Evolutionary conservation across 2,113 vertebrate genomes (phyloP).

Genomic region (Hystrix brachyura): DNA sequence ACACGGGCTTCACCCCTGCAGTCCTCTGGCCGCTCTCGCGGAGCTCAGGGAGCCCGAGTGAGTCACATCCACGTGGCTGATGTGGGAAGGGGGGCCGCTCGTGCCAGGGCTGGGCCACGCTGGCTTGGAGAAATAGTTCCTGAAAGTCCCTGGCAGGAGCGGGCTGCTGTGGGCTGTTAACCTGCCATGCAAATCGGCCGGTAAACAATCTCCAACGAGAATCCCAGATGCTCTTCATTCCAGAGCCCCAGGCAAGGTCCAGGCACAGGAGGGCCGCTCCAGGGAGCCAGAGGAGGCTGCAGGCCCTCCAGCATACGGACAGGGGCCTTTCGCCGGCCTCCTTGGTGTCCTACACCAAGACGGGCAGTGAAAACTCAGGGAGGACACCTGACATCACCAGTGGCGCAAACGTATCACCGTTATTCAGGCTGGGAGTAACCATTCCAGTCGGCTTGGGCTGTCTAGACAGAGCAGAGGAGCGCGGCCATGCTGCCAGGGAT

Average conservation of each 20-base stretch:
- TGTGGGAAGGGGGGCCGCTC: neutral
- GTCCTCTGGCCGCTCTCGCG: constrained; percentile 25
- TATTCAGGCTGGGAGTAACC: neutral
- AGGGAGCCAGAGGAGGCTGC: neutral
- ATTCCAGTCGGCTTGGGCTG: neutral
- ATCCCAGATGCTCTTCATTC: constrained; percentile 73
- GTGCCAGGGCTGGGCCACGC: constrained; percentile 65
- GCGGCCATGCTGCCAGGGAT: neutral
- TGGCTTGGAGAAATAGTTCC: constrained; percentile 77
- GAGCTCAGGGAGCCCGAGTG: neutral
- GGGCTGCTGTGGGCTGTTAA: constrained; percentile 58
- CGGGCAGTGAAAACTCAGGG: neutral
- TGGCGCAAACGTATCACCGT: neutral
- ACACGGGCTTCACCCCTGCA: neutral
- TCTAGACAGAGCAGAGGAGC: constrained; percentile 22
- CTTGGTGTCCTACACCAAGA: neutral
- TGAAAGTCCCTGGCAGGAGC: constrained; percentile 83
- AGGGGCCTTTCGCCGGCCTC: neutral
- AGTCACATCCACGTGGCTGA: constrained; percentile 80
- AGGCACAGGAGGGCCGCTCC: neutral
- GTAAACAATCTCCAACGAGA: constrained; percentile 79
- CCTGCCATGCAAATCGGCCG: constrained; percentile 56
- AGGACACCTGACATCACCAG: neutral
- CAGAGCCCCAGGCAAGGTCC: constrained; percentile 2
- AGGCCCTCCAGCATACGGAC: neutral